Conservation (phyloP, 2,797 vertebrate species). For the Cossypha heuglini region DNA sequence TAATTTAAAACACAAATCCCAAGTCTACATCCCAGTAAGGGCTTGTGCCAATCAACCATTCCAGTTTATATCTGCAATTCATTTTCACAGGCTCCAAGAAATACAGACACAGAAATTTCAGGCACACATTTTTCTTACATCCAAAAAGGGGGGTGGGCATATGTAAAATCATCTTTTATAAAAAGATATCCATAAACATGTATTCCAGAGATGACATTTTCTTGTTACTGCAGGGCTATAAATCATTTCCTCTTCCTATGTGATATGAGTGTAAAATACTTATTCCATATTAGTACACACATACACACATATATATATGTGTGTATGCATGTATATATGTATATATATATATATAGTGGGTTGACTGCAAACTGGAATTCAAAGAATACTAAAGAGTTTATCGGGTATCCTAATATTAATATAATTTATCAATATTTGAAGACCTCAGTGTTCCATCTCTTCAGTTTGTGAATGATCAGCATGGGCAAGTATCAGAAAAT, state of each 20-base stretch:
- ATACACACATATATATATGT: too few relatives aligned
- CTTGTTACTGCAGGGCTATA: not conserved
- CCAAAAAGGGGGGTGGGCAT: not conserved
- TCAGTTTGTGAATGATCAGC: slow-evolving; percentile 5
- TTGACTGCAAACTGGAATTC: not conserved
- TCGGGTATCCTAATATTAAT: not conserved
- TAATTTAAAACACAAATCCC: slow-evolving; percentile 9
- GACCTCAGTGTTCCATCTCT: not conserved
- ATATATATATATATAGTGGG: rapidly evolving
- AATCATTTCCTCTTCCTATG: not conserved
- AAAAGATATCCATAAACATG: not conserved
- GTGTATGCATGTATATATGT: not conserved
- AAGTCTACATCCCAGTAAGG: not conserved
- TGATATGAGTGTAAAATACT: not conserved
- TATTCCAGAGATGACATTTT: not conserved
- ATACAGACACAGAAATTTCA: not conserved
- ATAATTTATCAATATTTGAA: not conserved
- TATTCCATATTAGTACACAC: not conserved
- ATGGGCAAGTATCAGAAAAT: slow-evolving; percentile 26
- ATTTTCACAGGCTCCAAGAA: slow-evolving; percentile 9
- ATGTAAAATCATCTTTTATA: slow-evolving; percentile 7
- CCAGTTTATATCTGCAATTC: not conserved
- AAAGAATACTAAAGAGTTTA: not conserved
- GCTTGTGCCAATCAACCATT: not conserved
- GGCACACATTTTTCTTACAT: not conserved